A percentile compares a stretch with the other conserved stretches of the same genome.
Conservation (phyloP, 2,888 invertebrate genomes). For the Orthosia cruda region DNA sequence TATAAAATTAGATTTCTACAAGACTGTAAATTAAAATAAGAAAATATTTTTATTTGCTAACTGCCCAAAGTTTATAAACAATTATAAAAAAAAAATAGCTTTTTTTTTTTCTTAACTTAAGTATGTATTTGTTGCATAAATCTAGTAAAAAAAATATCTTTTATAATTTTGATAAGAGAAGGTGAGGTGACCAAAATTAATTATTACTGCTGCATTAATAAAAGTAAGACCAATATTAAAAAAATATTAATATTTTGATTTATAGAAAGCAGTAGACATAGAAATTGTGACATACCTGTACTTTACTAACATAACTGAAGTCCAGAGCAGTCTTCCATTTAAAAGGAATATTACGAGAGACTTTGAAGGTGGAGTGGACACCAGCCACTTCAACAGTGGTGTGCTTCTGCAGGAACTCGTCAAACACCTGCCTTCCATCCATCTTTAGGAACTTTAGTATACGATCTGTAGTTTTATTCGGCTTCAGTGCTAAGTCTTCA, state of each 20-base stretch:
- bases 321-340: slow-evolving; percentile 96
- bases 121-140: too few relatives aligned
- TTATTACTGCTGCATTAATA: too few relatives aligned
- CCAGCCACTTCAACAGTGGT: slow-evolving; percentile 96
- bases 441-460: slow-evolving; percentile 95
- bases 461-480: slow-evolving; percentile 93
- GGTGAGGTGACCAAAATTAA: too few relatives aligned
- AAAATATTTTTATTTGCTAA: background rate
- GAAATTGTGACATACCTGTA: slow-evolving; percentile 83
- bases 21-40: background rate
- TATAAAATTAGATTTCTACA: too few relatives aligned
- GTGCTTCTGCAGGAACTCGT: slow-evolving; percentile 95
- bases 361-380: slow-evolving; percentile 96
- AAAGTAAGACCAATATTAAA: too few relatives aligned
- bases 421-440: slow-evolving; percentile 93
- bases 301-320: slow-evolving; percentile 93
- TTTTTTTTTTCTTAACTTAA: too few relatives aligned
- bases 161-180: background rate
- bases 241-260: too few relatives aligned
- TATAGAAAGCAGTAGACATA: too few relatives aligned
- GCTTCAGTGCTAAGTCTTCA: slow-evolving; percentile 96
- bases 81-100: too few relatives aligned
- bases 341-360: slow-evolving; percentile 96
- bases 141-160: too few relatives aligned
- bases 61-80: too few relatives aligned